Evolutionary conservation across 2,797 vertebrate species (phyloP).

Genomic region (Neomorphus geoffroyi): DNA sequence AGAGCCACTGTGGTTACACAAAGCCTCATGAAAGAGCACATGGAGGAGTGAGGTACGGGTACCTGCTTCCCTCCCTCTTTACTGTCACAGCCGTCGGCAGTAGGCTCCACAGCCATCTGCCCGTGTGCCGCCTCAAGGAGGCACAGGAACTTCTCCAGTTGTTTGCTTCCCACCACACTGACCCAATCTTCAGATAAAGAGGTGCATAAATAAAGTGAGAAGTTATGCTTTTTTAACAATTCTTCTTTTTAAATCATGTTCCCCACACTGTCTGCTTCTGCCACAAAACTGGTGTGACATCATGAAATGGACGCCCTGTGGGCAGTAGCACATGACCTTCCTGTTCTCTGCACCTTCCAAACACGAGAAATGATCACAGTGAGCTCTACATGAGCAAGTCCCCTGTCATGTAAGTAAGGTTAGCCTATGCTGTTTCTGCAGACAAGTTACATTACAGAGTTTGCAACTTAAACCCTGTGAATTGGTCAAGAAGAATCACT

Average conservation of each 20-base stretch:
- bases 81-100: not conserved
- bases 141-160: not conserved
- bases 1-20: not conserved
- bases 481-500: not conserved
- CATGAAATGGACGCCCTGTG: not conserved
- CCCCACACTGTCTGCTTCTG: not conserved
- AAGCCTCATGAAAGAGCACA: not conserved
- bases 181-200: not conserved
- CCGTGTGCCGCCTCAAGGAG: fast-evolving
- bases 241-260: not conserved
- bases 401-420: not conserved
- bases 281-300: not conserved
- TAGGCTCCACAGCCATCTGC: not conserved
- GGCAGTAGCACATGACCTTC: not conserved
- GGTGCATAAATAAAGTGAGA: not conserved
- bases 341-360: not conserved
- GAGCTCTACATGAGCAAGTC: not conserved
- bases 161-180: not conserved
- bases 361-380: not conserved
- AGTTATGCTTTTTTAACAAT: not conserved
- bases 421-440: not conserved
- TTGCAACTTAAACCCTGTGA: not conserved
- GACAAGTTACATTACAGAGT: not conserved
- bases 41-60: not conserved
- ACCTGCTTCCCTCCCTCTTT: not conserved